A percentile compares a stretch with the other conserved stretches of the same genome.
Evolutionary conservation across 2,888 invertebrate genomes (phyloP).

Genomic region (Ormyrus thymus): DNA sequence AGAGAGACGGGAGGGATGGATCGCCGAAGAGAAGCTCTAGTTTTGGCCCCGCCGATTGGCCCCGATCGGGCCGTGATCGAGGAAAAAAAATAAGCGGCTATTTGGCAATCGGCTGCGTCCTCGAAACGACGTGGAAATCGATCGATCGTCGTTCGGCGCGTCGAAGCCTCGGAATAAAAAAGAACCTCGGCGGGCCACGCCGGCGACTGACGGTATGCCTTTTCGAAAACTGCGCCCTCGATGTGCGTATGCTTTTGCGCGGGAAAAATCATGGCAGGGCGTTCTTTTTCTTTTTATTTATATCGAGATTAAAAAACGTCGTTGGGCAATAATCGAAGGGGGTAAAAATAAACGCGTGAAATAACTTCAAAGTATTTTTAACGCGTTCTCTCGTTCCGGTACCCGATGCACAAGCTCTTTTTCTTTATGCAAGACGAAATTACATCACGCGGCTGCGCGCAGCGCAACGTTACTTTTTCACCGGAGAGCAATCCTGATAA

Average conservation of each 20-base stretch:
- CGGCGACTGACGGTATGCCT: constrained; percentile 21
- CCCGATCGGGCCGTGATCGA: constrained; percentile 54
- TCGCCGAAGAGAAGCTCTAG: constrained; percentile 49
- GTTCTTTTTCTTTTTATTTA: background rate
- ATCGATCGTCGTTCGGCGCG: constrained; percentile 46
- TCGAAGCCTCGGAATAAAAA: constrained; percentile 11
- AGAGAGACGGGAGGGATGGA: constrained; percentile 6
- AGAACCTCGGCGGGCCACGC: background rate
- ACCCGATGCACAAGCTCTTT: too few species aligned
- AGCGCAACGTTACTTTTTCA: too few species aligned
- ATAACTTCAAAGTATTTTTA: too few species aligned
- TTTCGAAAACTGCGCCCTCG: constrained; percentile 4
- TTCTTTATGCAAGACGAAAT: too few species aligned
- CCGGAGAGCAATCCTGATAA: too few species aligned
- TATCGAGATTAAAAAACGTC: constrained; percentile 22
- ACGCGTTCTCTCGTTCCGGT: too few species aligned
- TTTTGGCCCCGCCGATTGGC: constrained; percentile 55
- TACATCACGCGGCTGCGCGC: too few species aligned
- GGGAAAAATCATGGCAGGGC: background rate
- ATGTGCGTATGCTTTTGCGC: background rate
- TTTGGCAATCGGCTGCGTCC: constrained; percentile 55
- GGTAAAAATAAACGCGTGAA: too few species aligned
- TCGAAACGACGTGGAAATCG: constrained; percentile 42
- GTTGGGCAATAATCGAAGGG: background rate
- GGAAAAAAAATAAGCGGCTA: constrained; percentile 56